Evolutionary conservation across 1,140 invertebrate species (phyloP), one percentile per base, ranked within the genome.

Genomic region (Phthorimaea operculella): DNA sequence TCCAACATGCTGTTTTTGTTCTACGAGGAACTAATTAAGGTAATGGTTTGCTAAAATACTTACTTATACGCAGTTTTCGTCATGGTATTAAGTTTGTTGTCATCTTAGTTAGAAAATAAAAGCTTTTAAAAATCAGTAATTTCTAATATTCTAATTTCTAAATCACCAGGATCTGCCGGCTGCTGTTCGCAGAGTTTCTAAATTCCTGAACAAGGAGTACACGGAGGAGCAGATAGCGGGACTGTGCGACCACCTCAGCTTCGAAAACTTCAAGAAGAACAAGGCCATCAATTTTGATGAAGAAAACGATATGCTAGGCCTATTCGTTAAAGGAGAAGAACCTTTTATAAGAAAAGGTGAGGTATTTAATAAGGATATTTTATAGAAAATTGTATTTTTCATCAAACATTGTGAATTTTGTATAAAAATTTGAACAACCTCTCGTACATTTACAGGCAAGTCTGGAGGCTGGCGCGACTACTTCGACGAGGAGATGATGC

Each of bases 1-100:
- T 82, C 88, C 6, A 94, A 94, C 72, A 70, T 95, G 47, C 70
- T 94, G 0, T 94, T 94, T 67, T 69, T 94, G 17, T 93, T 93
- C 70, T 96, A 95, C 69, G 94, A 96, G 80, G 91, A 95, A 60
- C 90, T 95, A 76, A 86, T 87, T 47, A 87, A 87, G 69, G 89
- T 90, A 42, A 56, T 49, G 52, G 60, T 68, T 4, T 28, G 21
- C 21, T 28, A n/a, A n/a, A n/a, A n/a, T n/a, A n/a, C n/a, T n/a
- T n/a, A n/a, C n/a, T n/a, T n/a, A n/a, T n/a, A n/a, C n/a, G n/a
- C n/a, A n/a, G n/a, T n/a, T n/a, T n/a, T n/a, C n/a, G n/a, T n/a
- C n/a, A n/a, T n/a, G n/a, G n/a, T n/a, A n/a, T n/a, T n/a, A n/a
- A n/a, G n/a, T n/a, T n/a, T n/a, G n/a, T n/a, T n/a, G n/a, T n/a